These are phyloP conservation scores for Diarsia brunnea DNA, from an alignment of 2,888 invertebrate species.

Conservation along the genomic window DNA sequence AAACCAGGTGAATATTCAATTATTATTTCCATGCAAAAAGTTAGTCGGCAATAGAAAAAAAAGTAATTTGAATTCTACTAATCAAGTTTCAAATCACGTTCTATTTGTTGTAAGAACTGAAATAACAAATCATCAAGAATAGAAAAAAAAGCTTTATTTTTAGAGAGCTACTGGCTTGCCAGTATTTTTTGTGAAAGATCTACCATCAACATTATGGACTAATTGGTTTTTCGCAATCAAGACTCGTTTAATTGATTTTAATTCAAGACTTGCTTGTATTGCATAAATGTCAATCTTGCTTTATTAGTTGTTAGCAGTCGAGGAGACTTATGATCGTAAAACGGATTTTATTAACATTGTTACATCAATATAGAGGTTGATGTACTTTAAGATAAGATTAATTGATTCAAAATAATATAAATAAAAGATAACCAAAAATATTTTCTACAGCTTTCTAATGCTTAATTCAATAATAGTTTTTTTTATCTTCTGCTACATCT, in stretches of 20 bases:
- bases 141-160: constrained; percentile 21
- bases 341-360: constrained; percentile 23
- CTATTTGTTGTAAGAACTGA: constrained; percentile 24
- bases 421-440: neutral
- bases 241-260: constrained; percentile 43
- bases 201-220: constrained; percentile 33
- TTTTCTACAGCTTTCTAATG: neutral
- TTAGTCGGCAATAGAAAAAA: constrained; percentile 28
- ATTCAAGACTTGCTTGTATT: constrained; percentile 51
- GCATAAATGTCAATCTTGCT: constrained; percentile 46
- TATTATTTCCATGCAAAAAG: constrained; percentile 41
- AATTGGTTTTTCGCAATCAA: constrained; percentile 49
- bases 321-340: constrained; percentile 24
- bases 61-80: constrained; percentile 40
- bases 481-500: neutral
- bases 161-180: constrained; percentile 19
- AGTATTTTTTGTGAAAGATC: constrained; percentile 42
- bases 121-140: constrained; percentile 13
- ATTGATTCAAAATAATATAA: neutral
- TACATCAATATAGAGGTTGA: neutral
- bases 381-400: neutral
- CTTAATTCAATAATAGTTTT: constrained; percentile 12
- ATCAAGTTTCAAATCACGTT: constrained; percentile 50
- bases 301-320: constrained; percentile 20
- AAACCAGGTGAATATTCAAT: constrained; percentile 46